Evolutionary conservation across 2,113 vertebrate species (phyloP), one percentile per base, ranked within the genome.

Genomic region (Tinamus guttatus): DNA sequence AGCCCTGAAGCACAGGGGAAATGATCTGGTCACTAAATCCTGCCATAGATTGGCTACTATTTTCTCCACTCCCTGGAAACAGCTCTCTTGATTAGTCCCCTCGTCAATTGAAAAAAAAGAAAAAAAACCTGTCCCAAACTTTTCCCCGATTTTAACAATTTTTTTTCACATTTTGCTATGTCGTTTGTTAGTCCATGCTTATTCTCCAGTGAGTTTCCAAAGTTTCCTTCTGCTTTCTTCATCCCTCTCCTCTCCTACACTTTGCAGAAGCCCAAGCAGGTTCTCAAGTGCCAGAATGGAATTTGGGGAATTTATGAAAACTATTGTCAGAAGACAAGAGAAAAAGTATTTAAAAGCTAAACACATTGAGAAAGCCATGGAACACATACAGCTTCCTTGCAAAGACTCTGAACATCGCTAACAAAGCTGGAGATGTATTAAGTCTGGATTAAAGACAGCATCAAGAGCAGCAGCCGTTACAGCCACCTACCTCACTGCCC

Each of bases 401-500:
- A 78, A 25, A 36, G 41, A 17, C 68, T 28, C 18, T 40, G 30
- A 38, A 68, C 27, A 11, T 30, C 14, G 36, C 40, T 64, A 77
- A 32, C 9, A 82, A 87, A 65, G 13, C 36, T 1, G 47, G 76
- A 63, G 36, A 13, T 11, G 6, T 20, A 45, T 7, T 14, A 81
- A 88, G 63, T 7, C 5, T 3, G 11, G 12, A 32, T 52, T 34
- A 80, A 85, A 71, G 15, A 5, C 54, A 73, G 18, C 28, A 43
- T 8, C 58, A 60, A 13, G 38, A 79, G 56, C 73, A 73, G 60
- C 27, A 27, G 40, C 21, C 1, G n/a, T 17, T 32, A 75, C 28
- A 41, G 60, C 28, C 95, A 96, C 98, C 97, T 96, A 99, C 99
- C 99, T 99, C 97, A 36, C 78, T 95, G 14, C 93, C 97, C 18